Percentiles rank a stretch among this genome's conserved stretches.
Evolutionary conservation across 2,113 vertebrate genomes (phyloP).

Genomic region (Vombatus ursinus): DNA sequence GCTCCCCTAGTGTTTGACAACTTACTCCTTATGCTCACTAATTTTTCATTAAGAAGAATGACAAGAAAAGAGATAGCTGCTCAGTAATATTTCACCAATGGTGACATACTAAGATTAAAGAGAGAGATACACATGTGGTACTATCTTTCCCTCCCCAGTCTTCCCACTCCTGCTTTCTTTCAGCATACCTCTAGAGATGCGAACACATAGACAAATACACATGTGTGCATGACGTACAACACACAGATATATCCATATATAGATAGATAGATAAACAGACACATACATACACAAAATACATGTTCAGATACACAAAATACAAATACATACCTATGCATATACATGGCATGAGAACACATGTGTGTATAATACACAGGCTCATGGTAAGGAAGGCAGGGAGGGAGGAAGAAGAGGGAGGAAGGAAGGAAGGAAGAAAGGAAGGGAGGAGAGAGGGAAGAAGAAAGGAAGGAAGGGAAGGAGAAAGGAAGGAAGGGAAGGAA

Average conservation of each 20-base stretch:
- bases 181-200: too few relatives aligned
- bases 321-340: background rate
- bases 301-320: background rate
- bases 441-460: too few relatives aligned
- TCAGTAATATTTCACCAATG: conserved; percentile 29
- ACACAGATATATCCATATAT: background rate
- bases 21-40: conserved; percentile 66
- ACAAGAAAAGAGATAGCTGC: conserved; percentile 49
- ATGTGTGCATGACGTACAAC: accelerated
- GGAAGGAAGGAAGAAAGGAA: too few relatives aligned
- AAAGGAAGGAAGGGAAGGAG: background rate
- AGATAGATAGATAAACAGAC: background rate
- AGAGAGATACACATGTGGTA: conserved; percentile 31
- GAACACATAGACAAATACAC: background rate
- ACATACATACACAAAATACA: background rate
- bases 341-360: background rate
- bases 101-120: conserved; percentile 50
- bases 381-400: background rate
- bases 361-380: background rate
- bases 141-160: background rate
- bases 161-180: background rate
- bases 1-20: conserved; percentile 68
- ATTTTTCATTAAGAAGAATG: conserved; percentile 81
- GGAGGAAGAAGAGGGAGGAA: background rate
- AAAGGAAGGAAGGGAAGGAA: background rate